Evolutionary conservation across 2,797 vertebrate genomes (phyloP).

Genomic region (Phyllotis vaccarum): DNA sequence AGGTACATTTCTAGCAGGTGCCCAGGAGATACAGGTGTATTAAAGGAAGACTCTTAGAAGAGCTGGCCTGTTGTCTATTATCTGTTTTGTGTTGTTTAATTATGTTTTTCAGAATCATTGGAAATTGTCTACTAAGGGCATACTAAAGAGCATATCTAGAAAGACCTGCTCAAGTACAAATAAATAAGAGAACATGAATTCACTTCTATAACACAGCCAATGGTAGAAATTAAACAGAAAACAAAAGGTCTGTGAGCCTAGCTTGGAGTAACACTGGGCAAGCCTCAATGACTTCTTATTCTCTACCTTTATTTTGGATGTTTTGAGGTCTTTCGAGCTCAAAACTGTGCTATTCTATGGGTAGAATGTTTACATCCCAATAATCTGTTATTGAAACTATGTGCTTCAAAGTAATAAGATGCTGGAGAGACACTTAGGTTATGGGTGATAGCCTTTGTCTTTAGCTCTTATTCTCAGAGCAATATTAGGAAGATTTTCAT

Average conservation of each 20-base stretch:
- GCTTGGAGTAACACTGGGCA: background rate
- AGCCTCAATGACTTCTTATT: background rate
- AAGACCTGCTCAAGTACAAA: background rate
- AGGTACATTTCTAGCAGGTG: background rate
- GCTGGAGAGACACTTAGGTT: background rate
- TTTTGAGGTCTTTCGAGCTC: constrained; percentile 2
- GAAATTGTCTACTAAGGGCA: background rate
- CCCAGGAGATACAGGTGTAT: background rate
- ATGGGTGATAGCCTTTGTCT: background rate
- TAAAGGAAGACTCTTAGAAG: background rate
- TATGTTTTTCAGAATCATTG: background rate
- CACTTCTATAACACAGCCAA: background rate
- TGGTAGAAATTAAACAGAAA: background rate
- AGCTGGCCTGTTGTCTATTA: background rate
- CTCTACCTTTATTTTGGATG: background rate
- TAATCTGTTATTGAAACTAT: background rate
- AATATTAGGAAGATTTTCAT: background rate
- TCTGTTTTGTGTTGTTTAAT: background rate
- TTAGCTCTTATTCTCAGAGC: background rate
- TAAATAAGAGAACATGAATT: background rate
- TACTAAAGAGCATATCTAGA: background rate
- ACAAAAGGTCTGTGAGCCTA: background rate
- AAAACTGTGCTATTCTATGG: background rate
- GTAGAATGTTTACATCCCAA: background rate
- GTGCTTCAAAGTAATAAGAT: background rate